Evolutionary conservation across 2,113 vertebrate species (phyloP), one percentile per base, ranked within the genome.

Genomic region (Nothoprocta perdicaria): DNA sequence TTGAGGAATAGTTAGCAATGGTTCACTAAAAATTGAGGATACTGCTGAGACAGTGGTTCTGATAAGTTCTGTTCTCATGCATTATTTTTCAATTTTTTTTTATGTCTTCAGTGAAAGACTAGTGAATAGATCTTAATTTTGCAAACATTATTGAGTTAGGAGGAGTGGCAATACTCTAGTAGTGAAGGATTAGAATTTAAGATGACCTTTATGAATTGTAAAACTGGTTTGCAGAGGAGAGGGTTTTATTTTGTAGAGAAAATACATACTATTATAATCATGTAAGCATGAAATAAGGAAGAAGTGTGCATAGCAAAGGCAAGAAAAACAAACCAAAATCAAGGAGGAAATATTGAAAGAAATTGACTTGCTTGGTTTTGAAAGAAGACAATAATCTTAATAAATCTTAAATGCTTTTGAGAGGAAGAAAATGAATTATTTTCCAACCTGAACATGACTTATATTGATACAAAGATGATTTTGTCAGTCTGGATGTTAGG

Each of bases 231-330:
- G 43, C 81, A 79, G 14, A 9, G 22, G 4, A 72, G 46, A 52
- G 14, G 4, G 66, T 8, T 3, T 24, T 62, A n/a, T 24, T 13
- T 3, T 23, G 2, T 0, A 5, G 6, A 68, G 43, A 71, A 84
- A 80, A 86, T 43, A 15, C 55, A 55, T 10, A 35, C 14, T 45
- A 3, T 24, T 55, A 33, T 4, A 53, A 45, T 40, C 11, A 17
- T 33, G n/a, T 35, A 68, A 17, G 26, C 11, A 17, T 14, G 31
- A 55, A 45, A 23, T 17, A 72, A 16, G 15, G 24, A 75, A 91
- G 12, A 43, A 5, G 3, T 43, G 4, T 1, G 14, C 41, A 29
- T 33, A 21, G 6, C 40, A 29, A 55, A 65, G 7, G 38, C 6
- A 50, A n/a, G 48, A 60, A 11, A 38, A 48, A 38, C 35, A 38